Base-by-base conservation (phyloP, 2,888 invertebrate species). In the Notocelia uddmanniana region DNA sequence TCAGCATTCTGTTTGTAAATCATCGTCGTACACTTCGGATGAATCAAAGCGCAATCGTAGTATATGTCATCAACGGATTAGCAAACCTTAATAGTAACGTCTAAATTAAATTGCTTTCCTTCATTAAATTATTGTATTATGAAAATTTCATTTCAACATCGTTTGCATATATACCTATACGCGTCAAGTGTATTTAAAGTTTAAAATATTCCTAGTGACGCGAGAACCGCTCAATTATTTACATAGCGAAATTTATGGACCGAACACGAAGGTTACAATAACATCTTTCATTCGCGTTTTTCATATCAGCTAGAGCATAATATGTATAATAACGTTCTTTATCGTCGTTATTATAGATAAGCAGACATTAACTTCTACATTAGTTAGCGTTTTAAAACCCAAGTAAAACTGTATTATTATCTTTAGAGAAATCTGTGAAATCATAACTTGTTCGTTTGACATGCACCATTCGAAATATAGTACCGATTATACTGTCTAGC, bases 231-330 rank as follows among this genome's bases (percentile, higher is more conserved):
- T 13, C 5, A 54, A 34, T 60, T 31, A 69, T 60, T 71, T 67
- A 59, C 60, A 55, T 60, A 71, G 71, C 55, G 18, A 71, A 60
- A 67, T 71, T 60, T 71, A 71, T 67, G 66, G 31, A 48, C 60
- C 60, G 60, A 60, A 71, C 31, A 60, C 45, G 48, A 52, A 67
- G 60, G 45, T 67, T 26, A 67, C 34, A 67, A 60, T 67, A 71
- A 67, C 55, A 71, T 71, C 54, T 69, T 62, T 23, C 48, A 60
- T 67, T 67, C 55, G 23, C 45, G 48, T 67, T 52, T 26, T 54
- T 60, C 48, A 48, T 67, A 67, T 67, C 55, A 54, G 31, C 21
- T 19, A 26, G 10, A 54, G 55, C 55, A 31, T 54, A 9, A n/a
- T 26, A 62, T 11, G 48, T 11, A 54, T 64, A 50, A 34, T 54